Evolutionary conservation across 2,888 invertebrate genomes (phyloP), one percentile per base, ranked within the genome.

Genomic region (Patella caerulea): DNA sequence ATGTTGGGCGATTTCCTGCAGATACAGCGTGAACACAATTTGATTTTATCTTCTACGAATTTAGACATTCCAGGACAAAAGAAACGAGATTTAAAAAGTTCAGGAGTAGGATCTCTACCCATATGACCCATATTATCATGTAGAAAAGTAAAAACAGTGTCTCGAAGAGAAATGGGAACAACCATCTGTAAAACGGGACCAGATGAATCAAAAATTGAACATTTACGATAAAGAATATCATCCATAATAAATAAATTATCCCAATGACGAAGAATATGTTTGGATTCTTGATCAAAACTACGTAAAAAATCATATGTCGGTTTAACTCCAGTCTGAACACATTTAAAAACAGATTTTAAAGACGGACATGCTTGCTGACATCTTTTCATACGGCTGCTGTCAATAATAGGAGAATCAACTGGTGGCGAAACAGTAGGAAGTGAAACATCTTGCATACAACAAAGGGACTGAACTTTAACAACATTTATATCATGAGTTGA

Each of bases 111-210:
- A 17, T 83, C 81, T 14, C 77, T 24, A 14, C 78, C 81, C 59
- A 74, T 76, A 78, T 81, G 81, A 0, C 79, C 78, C 15, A 80
- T 45, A 2, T 82, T 72, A n/a, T 76, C 59, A 77, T 82, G 80
- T 9, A 78, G 65, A 29, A 78, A 76, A 29, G 71, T 56, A n/a
- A 79, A 71, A 11, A 73, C 79, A 17, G 19, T 17, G 17, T 72
- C n/a, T 56, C 73, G 15, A 73, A 65, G 72, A 19, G 29, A 24
- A 14, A n/a, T 24, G 15, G 78, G 79, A n/a, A 79, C 34, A 19
- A 78, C 76, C 7, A 81, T 65, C 65, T 65, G 65, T 14, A 65
- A n/a, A 2, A 3, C 17, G 19, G 59, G 19, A n/a, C 5, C 17
- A n/a, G 14, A 17, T 65, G 65, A 5, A 14, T 7, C n/a, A 7